phyloP scores from a whole-genome alignment of 2,113 vertebrate genomes.

The Sander vitreus region DNA sequence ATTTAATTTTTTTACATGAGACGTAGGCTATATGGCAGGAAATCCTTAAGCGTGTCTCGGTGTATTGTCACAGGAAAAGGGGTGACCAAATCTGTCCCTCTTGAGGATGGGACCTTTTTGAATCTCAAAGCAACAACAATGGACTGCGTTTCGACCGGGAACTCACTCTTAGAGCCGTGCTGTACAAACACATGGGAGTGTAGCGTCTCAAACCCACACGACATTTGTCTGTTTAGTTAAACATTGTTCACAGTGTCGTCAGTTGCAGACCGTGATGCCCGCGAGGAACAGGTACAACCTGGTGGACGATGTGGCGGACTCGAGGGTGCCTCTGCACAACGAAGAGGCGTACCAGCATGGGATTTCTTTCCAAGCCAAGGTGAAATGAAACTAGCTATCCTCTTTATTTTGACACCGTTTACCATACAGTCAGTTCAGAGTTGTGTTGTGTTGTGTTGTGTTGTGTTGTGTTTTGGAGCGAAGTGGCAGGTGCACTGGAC shows the following conservation, averaged over 20 bases:
- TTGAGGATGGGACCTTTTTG: slow-evolving; percentile 61
- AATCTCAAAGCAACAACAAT: slow-evolving; percentile 59
- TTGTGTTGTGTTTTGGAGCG: neutral
- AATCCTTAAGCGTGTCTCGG: slow-evolving; percentile 11
- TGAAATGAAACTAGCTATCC: slow-evolving; percentile 62
- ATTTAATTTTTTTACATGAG: neutral
- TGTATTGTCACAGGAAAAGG: neutral
- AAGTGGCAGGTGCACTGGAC: slow-evolving; percentile 59
- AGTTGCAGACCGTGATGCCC: slow-evolving; percentile 80
- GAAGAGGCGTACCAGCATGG: slow-evolving; percentile 94
- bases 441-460: neutral
- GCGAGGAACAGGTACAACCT: slow-evolving; percentile 92
- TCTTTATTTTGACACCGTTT: neutral
- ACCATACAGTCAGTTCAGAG: neutral
- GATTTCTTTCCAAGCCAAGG: slow-evolving; percentile 94
- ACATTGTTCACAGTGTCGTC: slow-evolving; percentile 6
- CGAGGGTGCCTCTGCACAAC: slow-evolving; percentile 91
- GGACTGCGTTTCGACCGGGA: slow-evolving; percentile 53
- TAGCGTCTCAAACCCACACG: neutral
- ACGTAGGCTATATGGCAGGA: neutral
- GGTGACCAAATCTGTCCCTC: slow-evolving; percentile 62
- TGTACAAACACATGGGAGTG: slow-evolving; percentile 22
- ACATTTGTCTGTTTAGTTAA: slow-evolving; percentile 12
- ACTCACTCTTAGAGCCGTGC: slow-evolving; percentile 26
- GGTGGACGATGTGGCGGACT: slow-evolving; percentile 92